Base-by-base conservation (phyloP, 2,797 vertebrate genomes). In the Falco cherrug region DNA sequence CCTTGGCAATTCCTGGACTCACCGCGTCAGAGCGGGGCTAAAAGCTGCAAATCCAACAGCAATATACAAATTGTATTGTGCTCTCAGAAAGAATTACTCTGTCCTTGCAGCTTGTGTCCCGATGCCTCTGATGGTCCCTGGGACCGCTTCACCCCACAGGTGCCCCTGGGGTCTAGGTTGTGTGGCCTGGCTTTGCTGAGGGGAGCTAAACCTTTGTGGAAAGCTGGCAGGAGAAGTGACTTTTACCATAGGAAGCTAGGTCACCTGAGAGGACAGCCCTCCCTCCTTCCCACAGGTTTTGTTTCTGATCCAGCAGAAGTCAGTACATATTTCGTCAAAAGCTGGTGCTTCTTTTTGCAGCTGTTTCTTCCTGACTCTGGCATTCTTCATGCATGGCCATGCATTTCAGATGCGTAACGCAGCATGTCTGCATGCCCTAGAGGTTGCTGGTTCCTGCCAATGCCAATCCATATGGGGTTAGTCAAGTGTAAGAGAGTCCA, bases 361-460 rank as follows among this genome's bases (percentile, higher is more conserved):
- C 64, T 93, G 45, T 69, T 93, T 88, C 47, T 77, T 83, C 59
- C 86, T 47, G 57, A 82, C 50, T 35, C 67, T 29, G 69, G 47
- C 89, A 89, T 71, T 77, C 84, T 89, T 76, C 35, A 25, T 43
- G 73, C 85, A 68, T 4, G 2, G 43, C 83, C 85, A n/a, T 90
- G 93, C 88, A 70, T 89, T 89, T 93, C 84, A 79, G 88, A 84
- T 79, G 78, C 0, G 3, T 70, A 76, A 84, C 85, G 70, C 2
- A 2, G 81, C 92, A 60, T 67, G 63, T 73, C 70, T 77, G 19
- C 51, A 22, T 87, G 89, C 78, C 90, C 89, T 88, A 21, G 56
- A 87, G 78, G 41, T 26, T 67, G 56, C 86, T 82, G 56, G 48
- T 87, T 92, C 70, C 78, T 94, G 89, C 85, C 92, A 93, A 59